These are phyloP conservation scores for Seriola rivoliana DNA, from an alignment of 2,113 vertebrate genomes.

Conservation along the genomic window DNA sequence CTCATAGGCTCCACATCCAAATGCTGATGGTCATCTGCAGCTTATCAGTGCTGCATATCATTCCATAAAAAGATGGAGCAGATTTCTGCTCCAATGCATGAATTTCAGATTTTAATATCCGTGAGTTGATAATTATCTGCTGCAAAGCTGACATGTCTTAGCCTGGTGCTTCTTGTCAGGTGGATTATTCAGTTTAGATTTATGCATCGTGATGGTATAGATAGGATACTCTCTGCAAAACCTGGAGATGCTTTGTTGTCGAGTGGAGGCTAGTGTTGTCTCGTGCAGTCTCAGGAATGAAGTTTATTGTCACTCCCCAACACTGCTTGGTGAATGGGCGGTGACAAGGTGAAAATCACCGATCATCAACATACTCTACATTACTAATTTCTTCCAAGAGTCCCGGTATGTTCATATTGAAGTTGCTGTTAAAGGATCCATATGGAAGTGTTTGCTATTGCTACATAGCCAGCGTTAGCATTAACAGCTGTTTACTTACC, in stretches of 20 bases:
- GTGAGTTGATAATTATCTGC: slow-evolving; percentile 52
- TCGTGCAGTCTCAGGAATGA: neutral
- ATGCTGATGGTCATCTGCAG: slow-evolving; percentile 29
- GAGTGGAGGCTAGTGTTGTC: neutral
- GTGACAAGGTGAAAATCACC: neutral
- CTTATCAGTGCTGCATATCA: neutral
- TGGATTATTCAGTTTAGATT: slow-evolving; percentile 34
- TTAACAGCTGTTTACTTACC: no score
- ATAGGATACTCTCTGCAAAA: slow-evolving; percentile 9
- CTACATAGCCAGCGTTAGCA: no score
- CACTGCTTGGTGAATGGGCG: neutral
- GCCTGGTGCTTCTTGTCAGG: slow-evolving; percentile 29
- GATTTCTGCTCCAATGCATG: slow-evolving; percentile 5
- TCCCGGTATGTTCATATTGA: neutral
- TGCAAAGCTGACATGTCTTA: neutral
- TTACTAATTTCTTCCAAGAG: neutral
- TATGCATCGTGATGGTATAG: slow-evolving; percentile 6
- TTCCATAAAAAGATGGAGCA: slow-evolving; percentile 39
- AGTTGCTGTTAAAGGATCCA: neutral
- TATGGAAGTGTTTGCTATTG: no score
- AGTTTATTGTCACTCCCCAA: no score
- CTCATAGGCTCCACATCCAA: neutral
- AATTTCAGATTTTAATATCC: slow-evolving; percentile 50
- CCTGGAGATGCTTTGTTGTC: slow-evolving; percentile 19
- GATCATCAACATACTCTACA: neutral